Conservation (phyloP, 2,113 vertebrate genomes). For the Halichoerus grypus region DNA sequence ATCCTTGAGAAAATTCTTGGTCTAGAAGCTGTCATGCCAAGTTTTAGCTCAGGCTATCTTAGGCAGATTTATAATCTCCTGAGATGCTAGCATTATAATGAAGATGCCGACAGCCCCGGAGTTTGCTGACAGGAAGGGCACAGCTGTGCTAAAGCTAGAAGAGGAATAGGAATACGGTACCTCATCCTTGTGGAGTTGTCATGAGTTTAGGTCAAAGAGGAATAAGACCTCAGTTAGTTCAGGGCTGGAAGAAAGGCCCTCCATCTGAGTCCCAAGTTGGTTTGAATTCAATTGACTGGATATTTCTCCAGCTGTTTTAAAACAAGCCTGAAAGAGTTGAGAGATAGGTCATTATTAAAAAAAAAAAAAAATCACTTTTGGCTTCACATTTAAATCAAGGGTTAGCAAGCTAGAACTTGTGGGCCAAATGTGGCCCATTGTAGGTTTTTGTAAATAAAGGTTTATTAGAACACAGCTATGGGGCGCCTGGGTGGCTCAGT, state of each 20-base stretch:
- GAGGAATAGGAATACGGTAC: slow-evolving; percentile 57
- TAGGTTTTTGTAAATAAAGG: neutral
- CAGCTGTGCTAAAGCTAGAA: slow-evolving; percentile 59
- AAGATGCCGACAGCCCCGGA: slow-evolving; percentile 52
- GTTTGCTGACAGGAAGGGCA: slow-evolving; percentile 68
- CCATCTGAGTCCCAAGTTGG: neutral
- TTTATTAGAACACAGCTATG: neutral
- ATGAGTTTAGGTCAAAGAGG: slow-evolving; percentile 69
- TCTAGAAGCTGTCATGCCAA: slow-evolving; percentile 24
- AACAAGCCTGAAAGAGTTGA: neutral
- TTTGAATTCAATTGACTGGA: slow-evolving; percentile 28
- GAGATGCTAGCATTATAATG: slow-evolving; percentile 62
- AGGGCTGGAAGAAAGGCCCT: slow-evolving; percentile 55
- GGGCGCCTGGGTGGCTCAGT: too few relatives aligned
- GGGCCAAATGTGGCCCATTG: neutral
- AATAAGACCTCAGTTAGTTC: slow-evolving; percentile 76
- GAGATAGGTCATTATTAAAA: neutral
- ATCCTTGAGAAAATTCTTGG: slow-evolving; percentile 70
- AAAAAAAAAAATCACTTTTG: slow-evolving; percentile 32
- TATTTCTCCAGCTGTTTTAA: slow-evolving; percentile 55
- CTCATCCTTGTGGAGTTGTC: slow-evolving; percentile 28
- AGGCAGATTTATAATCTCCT: slow-evolving; percentile 70
- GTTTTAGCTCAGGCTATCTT: slow-evolving; percentile 36
- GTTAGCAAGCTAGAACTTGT: neutral
- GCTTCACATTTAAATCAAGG: neutral